A percentile compares a stretch with the other conserved stretches of the same genome.
Conservation (phyloP, 2,113 vertebrate genomes). For the Prunella fulvescens region DNA sequence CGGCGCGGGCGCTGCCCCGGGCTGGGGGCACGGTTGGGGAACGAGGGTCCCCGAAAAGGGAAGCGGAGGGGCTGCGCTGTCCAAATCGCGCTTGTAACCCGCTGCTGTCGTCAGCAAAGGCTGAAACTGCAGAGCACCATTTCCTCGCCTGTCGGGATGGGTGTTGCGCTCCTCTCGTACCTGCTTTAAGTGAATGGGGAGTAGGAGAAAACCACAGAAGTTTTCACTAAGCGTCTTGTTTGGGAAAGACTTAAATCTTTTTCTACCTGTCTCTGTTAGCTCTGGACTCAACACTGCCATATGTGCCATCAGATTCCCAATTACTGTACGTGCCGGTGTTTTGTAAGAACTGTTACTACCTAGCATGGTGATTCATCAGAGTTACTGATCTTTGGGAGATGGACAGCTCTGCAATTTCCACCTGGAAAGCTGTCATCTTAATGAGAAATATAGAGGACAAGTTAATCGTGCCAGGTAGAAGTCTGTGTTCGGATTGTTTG, state of each 20-base stretch:
- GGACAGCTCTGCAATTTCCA: slow-evolving; percentile 37
- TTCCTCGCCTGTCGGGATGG: background rate
- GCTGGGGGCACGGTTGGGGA: rapidly evolving
- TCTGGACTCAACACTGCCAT: background rate
- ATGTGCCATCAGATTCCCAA: slow-evolving; percentile 33
- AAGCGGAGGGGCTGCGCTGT: background rate
- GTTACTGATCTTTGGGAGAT: slow-evolving; percentile 59
- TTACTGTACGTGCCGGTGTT: slow-evolving; percentile 28
- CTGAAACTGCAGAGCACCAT: background rate
- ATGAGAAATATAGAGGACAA: background rate
- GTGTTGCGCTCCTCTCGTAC: background rate
- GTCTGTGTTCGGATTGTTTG: background rate
- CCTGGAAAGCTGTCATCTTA: slow-evolving; percentile 40
- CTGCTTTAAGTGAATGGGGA: background rate
- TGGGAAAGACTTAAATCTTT: background rate
- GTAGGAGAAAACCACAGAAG: background rate
- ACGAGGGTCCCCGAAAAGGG: background rate
- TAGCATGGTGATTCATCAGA: slow-evolving; percentile 52
- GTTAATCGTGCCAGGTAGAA: background rate
- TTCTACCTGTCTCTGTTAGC: background rate
- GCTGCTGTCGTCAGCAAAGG: background rate
- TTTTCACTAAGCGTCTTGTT: background rate
- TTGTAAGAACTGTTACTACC: slow-evolving; percentile 33
- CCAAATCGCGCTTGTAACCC: background rate
- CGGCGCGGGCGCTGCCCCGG: background rate